These are phyloP conservation scores for Leuctra nigra DNA, from an alignment of 2,888 invertebrate species.

Conservation along the genomic window DNA sequence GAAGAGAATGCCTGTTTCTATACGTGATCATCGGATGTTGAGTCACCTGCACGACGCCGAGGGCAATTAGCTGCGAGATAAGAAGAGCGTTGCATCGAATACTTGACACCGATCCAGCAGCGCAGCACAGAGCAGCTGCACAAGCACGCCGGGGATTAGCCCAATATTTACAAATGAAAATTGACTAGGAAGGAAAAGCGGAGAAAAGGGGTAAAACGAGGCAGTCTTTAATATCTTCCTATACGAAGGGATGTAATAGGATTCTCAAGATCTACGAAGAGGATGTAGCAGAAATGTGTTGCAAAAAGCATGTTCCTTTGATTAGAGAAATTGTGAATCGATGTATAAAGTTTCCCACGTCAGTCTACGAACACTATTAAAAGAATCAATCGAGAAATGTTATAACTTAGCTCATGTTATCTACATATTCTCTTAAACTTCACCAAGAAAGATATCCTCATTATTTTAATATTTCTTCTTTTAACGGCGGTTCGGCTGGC, in stretches of 20 bases:
- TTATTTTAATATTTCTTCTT: conserved; percentile 13
- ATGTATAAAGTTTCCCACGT: neutral
- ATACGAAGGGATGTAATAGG: too few species aligned
- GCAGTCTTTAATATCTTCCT: conserved; percentile 1
- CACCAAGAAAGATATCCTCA: too few species aligned
- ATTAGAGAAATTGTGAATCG: too few species aligned
- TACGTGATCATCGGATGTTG: conserved; percentile 2
- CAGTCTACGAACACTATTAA: neutral
- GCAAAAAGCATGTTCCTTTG: neutral
- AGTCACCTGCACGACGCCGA: too few species aligned
- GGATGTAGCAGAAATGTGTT: neutral
- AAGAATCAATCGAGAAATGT: too few species aligned
- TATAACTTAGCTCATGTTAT: too few species aligned
- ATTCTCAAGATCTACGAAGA: neutral
- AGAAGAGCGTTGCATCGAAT: too few species aligned
- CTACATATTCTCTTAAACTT: too few species aligned
- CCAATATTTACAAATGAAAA: conserved; percentile 45
- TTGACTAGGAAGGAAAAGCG: conserved; percentile 36
- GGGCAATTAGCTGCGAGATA: too few species aligned
- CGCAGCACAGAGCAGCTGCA: conserved; percentile 21
- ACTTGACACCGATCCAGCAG: conserved; percentile 35
- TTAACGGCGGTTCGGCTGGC: conserved; percentile 7
- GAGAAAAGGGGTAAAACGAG: conserved; percentile 16
- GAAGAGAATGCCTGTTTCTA: neutral
- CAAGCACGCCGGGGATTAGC: conserved; percentile 37